These are phyloP conservation scores for Prorops nasuta DNA, from an alignment of 1,140 invertebrate species.

Conservation along the genomic window DNA sequence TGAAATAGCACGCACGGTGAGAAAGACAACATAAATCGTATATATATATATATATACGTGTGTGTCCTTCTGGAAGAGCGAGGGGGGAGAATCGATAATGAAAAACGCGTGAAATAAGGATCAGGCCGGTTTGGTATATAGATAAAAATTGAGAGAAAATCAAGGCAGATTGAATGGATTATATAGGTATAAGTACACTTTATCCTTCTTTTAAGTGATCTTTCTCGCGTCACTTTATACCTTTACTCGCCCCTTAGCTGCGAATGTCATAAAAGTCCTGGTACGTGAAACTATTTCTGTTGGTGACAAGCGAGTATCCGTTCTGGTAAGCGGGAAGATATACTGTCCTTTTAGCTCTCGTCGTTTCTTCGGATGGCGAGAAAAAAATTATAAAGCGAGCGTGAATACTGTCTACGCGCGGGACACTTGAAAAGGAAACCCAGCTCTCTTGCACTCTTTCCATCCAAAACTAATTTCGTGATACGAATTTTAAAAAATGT, in stretches of 20 bases:
- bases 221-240: background rate
- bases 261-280: background rate
- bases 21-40: no score
- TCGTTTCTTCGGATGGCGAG: background rate
- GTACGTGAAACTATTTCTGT: background rate
- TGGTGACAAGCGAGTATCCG: background rate
- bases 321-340: background rate
- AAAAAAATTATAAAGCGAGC: background rate
- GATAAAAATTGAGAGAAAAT: no score
- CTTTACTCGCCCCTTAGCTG: background rate
- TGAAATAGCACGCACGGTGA: no score
- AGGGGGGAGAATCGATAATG: background rate
- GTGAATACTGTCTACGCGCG: background rate
- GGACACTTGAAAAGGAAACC: no score
- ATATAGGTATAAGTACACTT: background rate
- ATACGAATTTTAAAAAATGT: no score
- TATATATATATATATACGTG: no score
- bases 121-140: no score
- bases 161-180: background rate
- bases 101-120: no score
- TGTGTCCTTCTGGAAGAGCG: no score
- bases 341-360: background rate
- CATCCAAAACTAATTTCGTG: no score
- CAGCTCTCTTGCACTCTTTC: background rate
- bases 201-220: no score